These are phyloP conservation scores for Dermochelys coriacea DNA, from an alignment of 2,797 vertebrate species.

Conservation along the genomic window DNA sequence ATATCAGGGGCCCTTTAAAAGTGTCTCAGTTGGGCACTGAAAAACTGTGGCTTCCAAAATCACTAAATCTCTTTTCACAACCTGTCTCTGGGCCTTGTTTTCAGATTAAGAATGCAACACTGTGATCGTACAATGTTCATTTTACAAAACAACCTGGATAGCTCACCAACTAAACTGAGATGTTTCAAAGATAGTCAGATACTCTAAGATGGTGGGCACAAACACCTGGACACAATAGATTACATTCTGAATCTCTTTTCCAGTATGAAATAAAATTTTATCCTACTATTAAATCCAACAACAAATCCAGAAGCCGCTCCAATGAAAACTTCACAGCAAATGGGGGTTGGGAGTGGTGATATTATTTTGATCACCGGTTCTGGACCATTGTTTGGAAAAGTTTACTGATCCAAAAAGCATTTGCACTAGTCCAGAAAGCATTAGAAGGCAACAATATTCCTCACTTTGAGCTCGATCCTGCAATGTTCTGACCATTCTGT, in stretches of 20 bases:
- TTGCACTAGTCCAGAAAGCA: conserved; percentile 25
- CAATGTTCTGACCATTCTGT: background rate
- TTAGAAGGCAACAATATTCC: conserved; percentile 6
- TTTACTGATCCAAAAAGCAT: background rate
- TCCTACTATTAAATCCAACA: background rate
- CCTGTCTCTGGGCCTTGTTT: background rate
- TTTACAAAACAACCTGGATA: background rate
- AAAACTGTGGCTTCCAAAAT: background rate
- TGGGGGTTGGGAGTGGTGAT: background rate
- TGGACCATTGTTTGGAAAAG: conserved; percentile 24
- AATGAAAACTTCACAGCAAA: background rate
- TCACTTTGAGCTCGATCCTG: background rate
- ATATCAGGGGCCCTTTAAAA: background rate
- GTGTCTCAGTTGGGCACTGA: background rate
- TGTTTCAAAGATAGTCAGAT: background rate
- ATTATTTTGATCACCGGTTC: background rate
- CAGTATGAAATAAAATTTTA: background rate
- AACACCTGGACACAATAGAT: background rate
- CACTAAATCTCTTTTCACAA: background rate
- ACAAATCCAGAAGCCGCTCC: conserved; percentile 37
- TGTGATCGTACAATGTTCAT: background rate
- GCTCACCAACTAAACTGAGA: background rate
- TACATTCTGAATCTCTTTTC: background rate
- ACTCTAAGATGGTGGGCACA: background rate
- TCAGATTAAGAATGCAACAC: background rate